Evolutionary conservation across 2,888 invertebrate species (phyloP).

Genomic region (Eumacrocentrus americanus): DNA sequence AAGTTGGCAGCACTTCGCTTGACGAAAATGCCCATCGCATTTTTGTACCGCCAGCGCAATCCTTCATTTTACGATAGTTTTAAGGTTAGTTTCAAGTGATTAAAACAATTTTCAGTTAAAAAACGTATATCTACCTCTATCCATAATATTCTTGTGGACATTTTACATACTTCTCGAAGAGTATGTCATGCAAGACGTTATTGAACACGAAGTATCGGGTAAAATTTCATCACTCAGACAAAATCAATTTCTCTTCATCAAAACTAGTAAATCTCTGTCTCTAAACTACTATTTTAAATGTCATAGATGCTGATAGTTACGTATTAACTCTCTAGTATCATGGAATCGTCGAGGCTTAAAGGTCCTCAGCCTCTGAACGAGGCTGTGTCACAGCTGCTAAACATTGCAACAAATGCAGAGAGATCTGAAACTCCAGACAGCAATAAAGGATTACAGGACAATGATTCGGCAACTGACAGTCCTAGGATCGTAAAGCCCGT

Average conservation of each 20-base stretch:
- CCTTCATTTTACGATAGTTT: too few relatives aligned
- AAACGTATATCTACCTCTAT: too few relatives aligned
- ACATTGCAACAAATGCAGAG: conserved; percentile 37
- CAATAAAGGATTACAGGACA: conserved; percentile 37
- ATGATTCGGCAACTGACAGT: conserved; percentile 41
- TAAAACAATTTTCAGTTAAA: too few relatives aligned
- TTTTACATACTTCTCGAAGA: too few relatives aligned
- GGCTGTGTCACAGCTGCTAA: conserved; percentile 35
- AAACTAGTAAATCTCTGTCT: neutral
- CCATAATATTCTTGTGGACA: too few relatives aligned
- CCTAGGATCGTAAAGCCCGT: conserved; percentile 55
- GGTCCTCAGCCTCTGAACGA: conserved; percentile 36
- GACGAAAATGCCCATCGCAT: too few relatives aligned
- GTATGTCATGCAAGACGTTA: too few relatives aligned
- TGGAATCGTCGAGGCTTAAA: conserved; percentile 19
- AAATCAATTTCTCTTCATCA: neutral
- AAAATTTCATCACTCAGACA: neutral
- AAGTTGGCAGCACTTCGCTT: too few relatives aligned
- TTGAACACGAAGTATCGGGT: neutral
- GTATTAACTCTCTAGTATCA: neutral
- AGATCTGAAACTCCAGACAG: conserved; percentile 52
- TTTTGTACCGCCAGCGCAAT: too few relatives aligned
- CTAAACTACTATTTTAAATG: neutral
- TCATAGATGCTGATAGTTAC: neutral
- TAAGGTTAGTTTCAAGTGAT: too few relatives aligned